phyloP scores from a whole-genome alignment of 2,797 vertebrate genomes.

The Lepus oiostolus region DNA sequence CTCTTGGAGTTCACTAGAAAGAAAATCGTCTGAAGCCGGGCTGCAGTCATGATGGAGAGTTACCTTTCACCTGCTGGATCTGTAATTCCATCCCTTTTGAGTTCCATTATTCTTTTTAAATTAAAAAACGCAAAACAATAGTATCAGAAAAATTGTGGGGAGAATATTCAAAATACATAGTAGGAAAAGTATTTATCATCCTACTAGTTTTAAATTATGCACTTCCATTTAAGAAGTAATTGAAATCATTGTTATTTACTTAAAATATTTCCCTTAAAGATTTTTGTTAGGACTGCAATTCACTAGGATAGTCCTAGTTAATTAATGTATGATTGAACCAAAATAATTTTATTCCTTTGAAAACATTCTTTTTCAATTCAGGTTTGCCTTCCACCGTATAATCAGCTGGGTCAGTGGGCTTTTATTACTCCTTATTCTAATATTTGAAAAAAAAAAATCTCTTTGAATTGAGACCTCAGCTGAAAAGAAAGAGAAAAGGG shows the following conservation, averaged over 20 bases:
- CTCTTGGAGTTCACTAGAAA: background rate
- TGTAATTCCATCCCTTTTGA: background rate
- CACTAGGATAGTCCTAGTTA: background rate
- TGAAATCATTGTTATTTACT: slow-evolving; percentile 33
- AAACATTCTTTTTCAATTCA: slow-evolving; percentile 54
- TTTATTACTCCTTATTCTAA: slow-evolving; percentile 62
- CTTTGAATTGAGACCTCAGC: slow-evolving; percentile 64
- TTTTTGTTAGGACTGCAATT: background rate
- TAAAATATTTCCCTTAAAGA: slow-evolving; percentile 40
- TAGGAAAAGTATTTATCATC: slow-evolving; percentile 36
- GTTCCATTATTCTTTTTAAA: slow-evolving; percentile 52
- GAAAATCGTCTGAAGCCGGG: background rate
- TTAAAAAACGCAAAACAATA: slow-evolving; percentile 47
- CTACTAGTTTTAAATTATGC: slow-evolving; percentile 56
- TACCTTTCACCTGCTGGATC: background rate
- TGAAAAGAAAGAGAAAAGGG: slow-evolving; percentile 61
- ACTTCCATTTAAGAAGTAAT: slow-evolving; percentile 53
- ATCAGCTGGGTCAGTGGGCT: background rate
- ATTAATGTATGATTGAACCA: slow-evolving; percentile 16
- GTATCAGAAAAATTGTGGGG: slow-evolving; percentile 30
- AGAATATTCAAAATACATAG: slow-evolving; percentile 45
- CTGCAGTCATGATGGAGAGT: background rate
- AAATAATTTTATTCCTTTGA: slow-evolving; percentile 49
- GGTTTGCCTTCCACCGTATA: slow-evolving; percentile 47
- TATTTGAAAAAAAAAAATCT: slow-evolving; percentile 34